Evolutionary conservation across 2,113 vertebrate species (phyloP).

Genomic region (Hepsetus odoe): DNA sequence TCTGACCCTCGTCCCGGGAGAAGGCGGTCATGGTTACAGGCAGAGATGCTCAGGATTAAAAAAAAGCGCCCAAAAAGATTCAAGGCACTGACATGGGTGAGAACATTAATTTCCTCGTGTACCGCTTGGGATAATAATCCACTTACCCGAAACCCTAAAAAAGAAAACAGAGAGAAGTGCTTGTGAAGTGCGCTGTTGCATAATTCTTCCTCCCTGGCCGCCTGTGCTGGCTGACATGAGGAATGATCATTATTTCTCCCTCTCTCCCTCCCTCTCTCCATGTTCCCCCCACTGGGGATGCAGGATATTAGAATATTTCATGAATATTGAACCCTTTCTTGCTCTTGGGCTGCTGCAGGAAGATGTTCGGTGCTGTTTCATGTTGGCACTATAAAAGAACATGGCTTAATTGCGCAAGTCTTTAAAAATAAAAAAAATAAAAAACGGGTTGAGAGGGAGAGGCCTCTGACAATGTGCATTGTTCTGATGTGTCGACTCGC

Average conservation of each 20-base stretch:
- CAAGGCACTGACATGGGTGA: conserved; percentile 62
- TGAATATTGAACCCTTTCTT: conserved; percentile 59
- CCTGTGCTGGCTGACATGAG: conserved; percentile 51
- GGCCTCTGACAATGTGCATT: conserved; percentile 43
- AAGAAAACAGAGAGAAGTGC: conserved; percentile 40
- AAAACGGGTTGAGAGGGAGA: conserved; percentile 34
- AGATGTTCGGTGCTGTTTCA: conserved; percentile 50
- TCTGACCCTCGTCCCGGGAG: conserved; percentile 73
- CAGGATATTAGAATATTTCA: conserved; percentile 59
- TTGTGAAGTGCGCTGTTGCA: conserved; percentile 51
- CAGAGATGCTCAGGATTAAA: conserved; percentile 60
- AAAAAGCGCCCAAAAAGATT: conserved; percentile 42
- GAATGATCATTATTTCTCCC: conserved; percentile 60
- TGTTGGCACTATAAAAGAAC: conserved; percentile 50
- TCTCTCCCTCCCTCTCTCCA: conserved; percentile 24
- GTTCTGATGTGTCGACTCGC: conserved; percentile 46
- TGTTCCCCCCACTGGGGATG: conserved; percentile 41
- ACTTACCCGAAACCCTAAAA: conserved; percentile 51
- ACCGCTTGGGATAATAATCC: conserved; percentile 55
- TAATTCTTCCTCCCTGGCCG: conserved; percentile 55
- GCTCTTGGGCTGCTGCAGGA: conserved; percentile 45
- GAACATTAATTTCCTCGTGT: conserved; percentile 59
- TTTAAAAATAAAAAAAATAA: too few species aligned
- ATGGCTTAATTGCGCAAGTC: conserved; percentile 55
- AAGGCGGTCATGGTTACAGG: conserved; percentile 59